phyloP scores from a whole-genome alignment of 2,888 invertebrate species.

The Platynereis dumerilii region DNA sequence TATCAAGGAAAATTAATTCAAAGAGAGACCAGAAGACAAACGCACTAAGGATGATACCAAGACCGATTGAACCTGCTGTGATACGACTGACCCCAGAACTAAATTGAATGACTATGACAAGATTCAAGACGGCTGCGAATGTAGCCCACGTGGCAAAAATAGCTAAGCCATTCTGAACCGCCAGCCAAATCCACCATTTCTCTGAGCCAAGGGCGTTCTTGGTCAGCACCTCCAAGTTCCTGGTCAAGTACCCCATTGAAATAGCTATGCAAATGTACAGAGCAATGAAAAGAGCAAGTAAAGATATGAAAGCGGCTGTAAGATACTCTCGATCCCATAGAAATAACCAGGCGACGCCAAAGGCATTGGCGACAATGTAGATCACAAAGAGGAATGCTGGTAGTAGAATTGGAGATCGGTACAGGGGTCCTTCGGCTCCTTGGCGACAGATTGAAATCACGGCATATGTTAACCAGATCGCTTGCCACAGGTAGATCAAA shows the following conservation, averaged over 20 bases:
- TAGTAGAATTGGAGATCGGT: too few relatives aligned
- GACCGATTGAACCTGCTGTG: slow-evolving; percentile 39
- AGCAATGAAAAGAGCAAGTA: too few relatives aligned
- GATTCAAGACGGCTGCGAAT: slow-evolving; percentile 48
- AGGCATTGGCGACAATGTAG: slow-evolving; percentile 30
- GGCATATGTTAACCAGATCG: too few relatives aligned
- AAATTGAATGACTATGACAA: slow-evolving; percentile 44
- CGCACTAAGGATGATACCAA: slow-evolving; percentile 39
- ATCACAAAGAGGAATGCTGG: too few relatives aligned
- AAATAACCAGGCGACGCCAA: slow-evolving; percentile 44
- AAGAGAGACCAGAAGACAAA: slow-evolving; percentile 41
- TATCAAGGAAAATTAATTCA: slow-evolving; percentile 46
- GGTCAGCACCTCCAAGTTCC: slow-evolving; percentile 5
- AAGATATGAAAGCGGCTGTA: too few relatives aligned
- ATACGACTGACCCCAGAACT: slow-evolving; percentile 28
- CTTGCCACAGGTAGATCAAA: too few relatives aligned
- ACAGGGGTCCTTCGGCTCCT: too few relatives aligned
- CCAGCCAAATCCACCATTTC: slow-evolving; percentile 46
- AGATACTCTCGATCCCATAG: slow-evolving; percentile 39
- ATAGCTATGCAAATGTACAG: slow-evolving; percentile 42
- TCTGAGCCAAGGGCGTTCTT: slow-evolving; percentile 31
- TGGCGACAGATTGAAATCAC: too few relatives aligned
- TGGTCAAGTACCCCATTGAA: slow-evolving; percentile 19
- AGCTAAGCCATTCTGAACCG: slow-evolving; percentile 51
- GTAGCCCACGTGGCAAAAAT: slow-evolving; percentile 53